These are phyloP conservation scores for Galendromus occidentalis DNA, from an alignment of 1,140 invertebrate genomes.

Conservation along the genomic window DNA sequence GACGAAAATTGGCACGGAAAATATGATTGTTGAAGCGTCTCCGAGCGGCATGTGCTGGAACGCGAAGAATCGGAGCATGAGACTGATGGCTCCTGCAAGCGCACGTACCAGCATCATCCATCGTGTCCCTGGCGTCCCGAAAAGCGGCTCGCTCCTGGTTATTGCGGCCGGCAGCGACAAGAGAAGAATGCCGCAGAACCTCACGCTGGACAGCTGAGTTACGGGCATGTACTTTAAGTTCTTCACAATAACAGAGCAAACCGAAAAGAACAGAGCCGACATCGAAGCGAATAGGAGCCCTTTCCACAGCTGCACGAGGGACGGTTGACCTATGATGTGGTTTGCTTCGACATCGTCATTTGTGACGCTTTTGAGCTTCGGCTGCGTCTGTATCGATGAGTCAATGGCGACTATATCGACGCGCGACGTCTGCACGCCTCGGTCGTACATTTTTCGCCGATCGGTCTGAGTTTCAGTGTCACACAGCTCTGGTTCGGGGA, in stretches of 20 bases:
- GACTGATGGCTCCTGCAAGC: constrained; percentile 53
- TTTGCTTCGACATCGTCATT: background rate
- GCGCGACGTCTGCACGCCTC: background rate
- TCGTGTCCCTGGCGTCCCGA: constrained; percentile 32
- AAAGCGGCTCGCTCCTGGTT: background rate
- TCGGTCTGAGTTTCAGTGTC: background rate
- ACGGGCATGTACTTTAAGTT: constrained; percentile 44
- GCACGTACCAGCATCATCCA: constrained; percentile 40
- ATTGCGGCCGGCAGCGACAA: background rate
- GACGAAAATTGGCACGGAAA: constrained; percentile 75
- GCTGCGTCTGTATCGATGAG: background rate
- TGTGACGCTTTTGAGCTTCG: background rate
- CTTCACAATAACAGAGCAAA: constrained; percentile 72
- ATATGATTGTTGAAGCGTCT: constrained; percentile 69
- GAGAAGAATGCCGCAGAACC: constrained; percentile 47
- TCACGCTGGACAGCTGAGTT: constrained; percentile 57
- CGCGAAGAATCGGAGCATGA: constrained; percentile 69
- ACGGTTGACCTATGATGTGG: background rate
- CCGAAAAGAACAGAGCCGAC: constrained; percentile 64
- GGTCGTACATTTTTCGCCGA: background rate
- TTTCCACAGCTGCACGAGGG: constrained; percentile 17
- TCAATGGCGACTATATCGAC: background rate
- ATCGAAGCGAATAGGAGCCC: constrained; percentile 20
- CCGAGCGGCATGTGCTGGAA: constrained; percentile 67
- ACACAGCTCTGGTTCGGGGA: background rate